Conservation (phyloP, 2,797 vertebrate genomes). For the Pseudomugil tenellus region DNA sequence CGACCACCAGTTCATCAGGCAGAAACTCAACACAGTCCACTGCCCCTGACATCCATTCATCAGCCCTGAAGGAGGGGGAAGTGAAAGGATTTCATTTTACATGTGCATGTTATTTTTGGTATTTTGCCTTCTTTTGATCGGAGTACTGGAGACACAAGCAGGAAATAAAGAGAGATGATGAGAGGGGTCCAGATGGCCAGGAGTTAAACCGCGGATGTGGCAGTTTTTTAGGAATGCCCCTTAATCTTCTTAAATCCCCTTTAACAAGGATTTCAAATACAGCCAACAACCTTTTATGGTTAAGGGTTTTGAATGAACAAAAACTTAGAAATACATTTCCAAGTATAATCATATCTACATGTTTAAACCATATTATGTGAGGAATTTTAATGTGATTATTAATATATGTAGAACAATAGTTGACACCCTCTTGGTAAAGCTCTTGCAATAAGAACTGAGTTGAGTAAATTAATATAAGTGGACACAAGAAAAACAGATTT, state of each 20-base stretch:
- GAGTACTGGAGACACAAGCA: background rate
- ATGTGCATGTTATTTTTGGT: background rate
- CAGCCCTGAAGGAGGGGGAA: conserved; percentile 80
- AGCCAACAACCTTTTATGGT: background rate
- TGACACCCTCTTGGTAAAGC: background rate
- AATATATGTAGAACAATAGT: background rate
- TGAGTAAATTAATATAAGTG: background rate
- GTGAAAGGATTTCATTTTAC: background rate
- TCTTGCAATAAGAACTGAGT: background rate
- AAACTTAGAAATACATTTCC: background rate
- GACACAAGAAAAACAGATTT: background rate
- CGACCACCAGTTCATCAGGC: conserved; percentile 91
- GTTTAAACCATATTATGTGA: background rate
- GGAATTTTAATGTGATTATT: background rate
- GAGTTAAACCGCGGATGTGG: conserved; percentile 1
- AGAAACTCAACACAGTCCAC: conserved; percentile 95
- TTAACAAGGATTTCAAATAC: conserved; percentile 9
- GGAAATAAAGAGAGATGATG: background rate
- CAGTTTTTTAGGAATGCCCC: background rate
- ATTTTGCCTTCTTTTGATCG: background rate
- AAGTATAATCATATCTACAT: background rate
- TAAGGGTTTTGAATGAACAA: background rate
- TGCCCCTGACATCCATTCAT: conserved; percentile 93
- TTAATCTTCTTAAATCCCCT: conserved; percentile 15
- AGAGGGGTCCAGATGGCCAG: background rate